Conservation (phyloP, 1,140 invertebrate species). For the Lineus longissimus region DNA sequence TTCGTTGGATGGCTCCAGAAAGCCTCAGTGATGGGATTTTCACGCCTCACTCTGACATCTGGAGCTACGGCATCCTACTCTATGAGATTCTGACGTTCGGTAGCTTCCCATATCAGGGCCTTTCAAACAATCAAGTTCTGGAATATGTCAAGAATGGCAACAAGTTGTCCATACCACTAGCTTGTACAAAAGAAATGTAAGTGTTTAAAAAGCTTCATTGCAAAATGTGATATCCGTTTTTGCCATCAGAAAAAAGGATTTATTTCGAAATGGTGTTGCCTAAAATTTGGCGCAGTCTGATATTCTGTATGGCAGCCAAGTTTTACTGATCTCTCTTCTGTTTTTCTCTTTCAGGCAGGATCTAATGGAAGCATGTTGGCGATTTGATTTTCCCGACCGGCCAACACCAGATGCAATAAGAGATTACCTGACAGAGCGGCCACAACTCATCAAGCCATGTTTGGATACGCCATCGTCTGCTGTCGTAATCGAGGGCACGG, state of each 20-base stretch:
- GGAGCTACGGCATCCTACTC: slow-evolving; percentile 86
- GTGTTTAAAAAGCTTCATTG: slow-evolving; percentile 42
- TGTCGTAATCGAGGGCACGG: slow-evolving; percentile 63
- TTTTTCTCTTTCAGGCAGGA: slow-evolving; percentile 59
- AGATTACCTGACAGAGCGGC: slow-evolving; percentile 72
- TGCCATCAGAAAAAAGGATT: background rate
- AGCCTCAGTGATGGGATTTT: slow-evolving; percentile 84
- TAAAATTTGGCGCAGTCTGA: background rate
- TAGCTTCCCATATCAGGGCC: slow-evolving; percentile 79
- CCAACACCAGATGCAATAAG: slow-evolving; percentile 74
- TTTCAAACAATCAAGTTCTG: slow-evolving; percentile 79
- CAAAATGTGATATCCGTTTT: background rate
- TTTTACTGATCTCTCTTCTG: background rate
- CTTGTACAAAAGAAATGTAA: slow-evolving; percentile 74
- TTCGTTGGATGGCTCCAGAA: slow-evolving; percentile 93
- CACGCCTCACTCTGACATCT: slow-evolving; percentile 86
- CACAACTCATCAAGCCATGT: slow-evolving; percentile 72
- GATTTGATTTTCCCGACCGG: slow-evolving; percentile 64
- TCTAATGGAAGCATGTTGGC: slow-evolving; percentile 76
- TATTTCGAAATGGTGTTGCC: background rate
- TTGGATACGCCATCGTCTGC: slow-evolving; percentile 72
- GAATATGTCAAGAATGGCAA: slow-evolving; percentile 73
- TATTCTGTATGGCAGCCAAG: background rate
- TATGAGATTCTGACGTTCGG: slow-evolving; percentile 76
- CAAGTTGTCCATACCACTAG: slow-evolving; percentile 67